These are phyloP conservation scores for Dioctria linearis DNA, from an alignment of 2,888 invertebrate species.

Conservation along the genomic window DNA sequence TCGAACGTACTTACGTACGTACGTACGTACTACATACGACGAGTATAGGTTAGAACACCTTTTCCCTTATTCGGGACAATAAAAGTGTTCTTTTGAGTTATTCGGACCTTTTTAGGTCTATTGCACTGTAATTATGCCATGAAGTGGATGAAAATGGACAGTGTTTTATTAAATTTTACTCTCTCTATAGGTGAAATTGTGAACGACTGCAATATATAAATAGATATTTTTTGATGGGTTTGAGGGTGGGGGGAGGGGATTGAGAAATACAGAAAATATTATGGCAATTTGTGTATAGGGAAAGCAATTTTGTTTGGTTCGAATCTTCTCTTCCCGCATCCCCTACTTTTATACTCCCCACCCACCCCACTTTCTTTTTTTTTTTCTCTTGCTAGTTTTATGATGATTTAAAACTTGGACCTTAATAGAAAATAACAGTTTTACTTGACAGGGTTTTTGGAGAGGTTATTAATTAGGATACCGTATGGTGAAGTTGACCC, in stretches of 20 bases:
- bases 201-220: background rate
- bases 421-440: too few species aligned
- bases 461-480: too few species aligned
- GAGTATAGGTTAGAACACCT: conserved; percentile 10
- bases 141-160: conserved; percentile 32
- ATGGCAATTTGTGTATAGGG: background rate
- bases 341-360: too few species aligned
- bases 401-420: too few species aligned
- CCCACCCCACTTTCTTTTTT: too few species aligned
- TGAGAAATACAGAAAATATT: background rate
- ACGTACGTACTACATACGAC: background rate
- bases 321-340: too few species aligned
- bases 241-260: too few species aligned
- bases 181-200: background rate
- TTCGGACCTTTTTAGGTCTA: conserved; percentile 36
- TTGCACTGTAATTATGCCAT: conserved; percentile 45
- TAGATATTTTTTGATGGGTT: too few species aligned
- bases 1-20: too few species aligned
- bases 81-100: conserved; percentile 44
- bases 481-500: too few species aligned
- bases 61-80: conserved; percentile 18
- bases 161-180: conserved; percentile 41
- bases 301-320: background rate
- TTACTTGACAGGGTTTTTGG: too few species aligned
- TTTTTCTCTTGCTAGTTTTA: too few species aligned